Evolutionary conservation across 2,113 vertebrate species (phyloP), one percentile per base, ranked within the genome.

Genomic region (Sander vitreus): DNA sequence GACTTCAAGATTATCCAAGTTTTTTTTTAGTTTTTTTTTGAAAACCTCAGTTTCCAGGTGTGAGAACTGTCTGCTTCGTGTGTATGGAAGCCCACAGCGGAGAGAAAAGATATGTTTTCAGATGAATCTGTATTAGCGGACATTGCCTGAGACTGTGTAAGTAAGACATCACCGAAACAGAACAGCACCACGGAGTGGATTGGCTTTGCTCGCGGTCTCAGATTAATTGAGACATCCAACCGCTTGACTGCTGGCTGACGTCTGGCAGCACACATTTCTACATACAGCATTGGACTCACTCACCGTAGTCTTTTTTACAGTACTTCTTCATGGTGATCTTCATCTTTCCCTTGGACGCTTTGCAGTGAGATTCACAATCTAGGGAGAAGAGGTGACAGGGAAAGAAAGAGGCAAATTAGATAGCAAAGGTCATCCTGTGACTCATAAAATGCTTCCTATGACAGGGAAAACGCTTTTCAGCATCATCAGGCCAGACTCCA

Each of bases 261-360:
- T 54, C 80, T 71, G 72, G 63, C 27, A 19, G 69, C 25, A 4
- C 39, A 53, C 84, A 80, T 76, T 86, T 64, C 84, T 70, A 57
- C n/a, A 3, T 1, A 27, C 27, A 27, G 27, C 2, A 19, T 25
- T 65, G 60, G 73, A 59, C 18, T 73, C 73, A 96, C 98, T 98
- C 94, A 99, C 98, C 98, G 0, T 97, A 99, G 91, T 99, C 98
- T 87, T 99, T 99, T 94, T 99, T 99, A 90, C 98, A 99, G 94
- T 99, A 99, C 83, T 99, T 99, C 94, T 98, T 99, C 97, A 99
- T 99, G 94, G 98, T 99, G 93, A 99, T 98, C 96, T 99, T 99
- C 96, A 99, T 96, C 85, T 99, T 99, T 78, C 98, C 98, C 89
- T 99, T 99, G 89, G 98, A 98, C 50, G 97, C 96, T 92, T 98